phyloP scores from a whole-genome alignment of 2,113 vertebrate genomes.

The Elaphurus davidianus region DNA sequence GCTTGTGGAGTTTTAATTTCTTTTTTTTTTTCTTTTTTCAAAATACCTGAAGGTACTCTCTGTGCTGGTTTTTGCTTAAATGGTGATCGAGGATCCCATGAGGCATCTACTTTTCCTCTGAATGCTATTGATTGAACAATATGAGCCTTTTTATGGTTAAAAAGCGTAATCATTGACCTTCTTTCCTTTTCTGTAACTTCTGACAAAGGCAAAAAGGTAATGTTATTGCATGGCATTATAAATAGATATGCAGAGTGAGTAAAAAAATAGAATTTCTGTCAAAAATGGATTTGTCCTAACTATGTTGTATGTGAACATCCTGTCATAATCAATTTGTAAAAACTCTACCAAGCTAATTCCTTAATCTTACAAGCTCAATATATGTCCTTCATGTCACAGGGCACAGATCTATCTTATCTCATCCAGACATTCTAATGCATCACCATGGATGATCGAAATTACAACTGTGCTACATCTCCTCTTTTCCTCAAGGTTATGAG shows the following conservation, averaged over 20 bases:
- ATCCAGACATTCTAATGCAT: background rate
- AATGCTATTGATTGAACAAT: constrained; percentile 83
- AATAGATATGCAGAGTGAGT: background rate
- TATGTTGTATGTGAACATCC: background rate
- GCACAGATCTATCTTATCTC: background rate
- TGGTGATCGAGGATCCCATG: constrained; percentile 10
- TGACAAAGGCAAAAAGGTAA: constrained; percentile 60
- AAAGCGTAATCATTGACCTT: constrained; percentile 76
- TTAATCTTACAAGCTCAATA: background rate
- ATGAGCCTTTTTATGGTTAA: constrained; percentile 69
- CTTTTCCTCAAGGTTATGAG: background rate
- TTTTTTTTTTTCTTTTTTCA: background rate
- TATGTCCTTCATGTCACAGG: background rate
- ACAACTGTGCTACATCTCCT: background rate
- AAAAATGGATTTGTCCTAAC: constrained; percentile 3
- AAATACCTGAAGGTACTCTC: constrained; percentile 77
- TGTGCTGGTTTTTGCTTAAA: constrained; percentile 13
- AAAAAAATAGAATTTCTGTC: background rate
- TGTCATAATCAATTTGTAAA: background rate
- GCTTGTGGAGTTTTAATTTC: background rate
- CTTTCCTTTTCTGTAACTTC: constrained; percentile 83
- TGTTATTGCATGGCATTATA: background rate
- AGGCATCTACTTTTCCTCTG: constrained; percentile 70
- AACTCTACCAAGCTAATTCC: background rate
- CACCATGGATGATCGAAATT: too few species aligned